Evolutionary conservation across 2,888 invertebrate genomes (phyloP), one percentile per base, ranked within the genome.

Genomic region (Agrotis exclamationis): DNA sequence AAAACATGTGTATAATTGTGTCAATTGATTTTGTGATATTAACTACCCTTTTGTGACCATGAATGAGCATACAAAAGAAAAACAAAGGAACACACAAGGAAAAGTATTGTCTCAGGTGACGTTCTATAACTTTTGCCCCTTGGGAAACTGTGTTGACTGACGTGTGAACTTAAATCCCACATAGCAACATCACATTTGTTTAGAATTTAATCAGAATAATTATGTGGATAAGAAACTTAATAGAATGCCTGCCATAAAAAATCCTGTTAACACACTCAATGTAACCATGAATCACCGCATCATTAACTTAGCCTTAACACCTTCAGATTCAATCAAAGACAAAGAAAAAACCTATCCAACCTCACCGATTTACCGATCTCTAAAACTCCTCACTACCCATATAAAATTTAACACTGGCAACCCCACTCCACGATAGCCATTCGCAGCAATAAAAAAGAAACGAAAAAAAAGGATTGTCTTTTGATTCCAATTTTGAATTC

Each of bases 401-500:
- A 92, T 89, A 95, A 94, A 92, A 95, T 95, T 94, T 90, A 95
- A 86, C 91, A 83, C 88, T 89, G 91, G 92, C 92, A 85, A 91
- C 92, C 93, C 89, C 85, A 81, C 87, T 82, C 81, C 86, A 77
- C 91, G 88, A 91, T 92, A 87, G 93, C 91, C 90, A 91, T 93
- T 92, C 89, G 91, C 90, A 88, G 90, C 91, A 90, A 93, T 93
- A 94, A 95, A 95, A 92, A 93, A 86, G 69, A 63, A 79, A 74
- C 62, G 90, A 89, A 88, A 91, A 91, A 89, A 93, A 94, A 93
- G 94, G 93, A 94, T 95, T 95, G 94, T 93, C 94, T 93, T 93
- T 91, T 94, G 95, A 95, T 95, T 93, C 94, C 95, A 94, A 95
- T 95, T 95, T 94, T 93, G 94, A 93, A 95, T 94, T 95, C 95